Percentiles rank a stretch among this genome's conserved stretches.
phyloP scores from a whole-genome alignment of 2,888 invertebrate genomes.

The Campaea margaritaria region DNA sequence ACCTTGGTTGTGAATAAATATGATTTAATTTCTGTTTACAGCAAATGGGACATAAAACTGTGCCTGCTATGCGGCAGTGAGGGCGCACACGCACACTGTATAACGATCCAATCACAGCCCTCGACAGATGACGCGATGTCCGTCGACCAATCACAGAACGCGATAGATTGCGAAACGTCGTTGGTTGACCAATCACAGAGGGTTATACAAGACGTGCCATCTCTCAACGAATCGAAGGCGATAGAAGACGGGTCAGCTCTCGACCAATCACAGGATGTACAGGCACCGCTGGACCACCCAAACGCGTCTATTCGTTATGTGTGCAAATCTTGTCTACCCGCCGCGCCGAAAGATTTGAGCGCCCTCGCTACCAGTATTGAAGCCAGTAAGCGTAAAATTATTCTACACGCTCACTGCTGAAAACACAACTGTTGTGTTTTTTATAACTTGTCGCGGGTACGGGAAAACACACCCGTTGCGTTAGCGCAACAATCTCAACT shows the following conservation, averaged over 20 bases:
- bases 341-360: slow-evolving; percentile 55
- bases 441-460: too few species aligned
- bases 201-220: background rate
- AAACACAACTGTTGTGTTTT: too few species aligned
- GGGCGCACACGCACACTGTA: slow-evolving; percentile 59
- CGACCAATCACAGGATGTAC: slow-evolving; percentile 18
- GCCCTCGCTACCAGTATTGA: slow-evolving; percentile 51
- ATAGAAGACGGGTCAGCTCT: background rate
- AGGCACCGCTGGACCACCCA: slow-evolving; percentile 7
- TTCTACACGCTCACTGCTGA: too few species aligned
- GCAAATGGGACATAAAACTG: slow-evolving; percentile 65
- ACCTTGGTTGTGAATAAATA: background rate
- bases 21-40: slow-evolving; percentile 39
- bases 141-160: slow-evolving; percentile 7
- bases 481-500: background rate
- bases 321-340: slow-evolving; percentile 59
- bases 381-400: slow-evolving; percentile 46
- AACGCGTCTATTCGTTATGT: slow-evolving; percentile 42
- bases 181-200: background rate
- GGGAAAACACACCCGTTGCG: too few species aligned
- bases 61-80: slow-evolving; percentile 72
- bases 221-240: background rate
- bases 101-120: slow-evolving; percentile 22
- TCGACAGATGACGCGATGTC: background rate
- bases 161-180: background rate